Percentiles rank a stretch among this genome's conserved stretches.
phyloP scores from a whole-genome alignment of 1,140 invertebrate genomes.

The Bombus turneri region DNA sequence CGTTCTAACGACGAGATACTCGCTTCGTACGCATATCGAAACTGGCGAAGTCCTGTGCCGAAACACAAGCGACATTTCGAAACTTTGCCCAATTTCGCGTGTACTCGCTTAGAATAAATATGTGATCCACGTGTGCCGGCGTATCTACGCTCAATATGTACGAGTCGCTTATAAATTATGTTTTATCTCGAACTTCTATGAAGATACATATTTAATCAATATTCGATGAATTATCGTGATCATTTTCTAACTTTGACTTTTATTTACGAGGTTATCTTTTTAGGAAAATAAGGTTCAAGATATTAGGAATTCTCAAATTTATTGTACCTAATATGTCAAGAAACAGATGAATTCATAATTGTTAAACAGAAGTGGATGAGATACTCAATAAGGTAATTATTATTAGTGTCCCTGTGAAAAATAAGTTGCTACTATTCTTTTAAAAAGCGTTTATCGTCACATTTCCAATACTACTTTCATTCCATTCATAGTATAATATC shows the following conservation, averaged over 20 bases:
- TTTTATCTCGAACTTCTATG: background rate
- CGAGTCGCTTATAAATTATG: constrained; percentile 11
- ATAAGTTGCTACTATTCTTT: no score
- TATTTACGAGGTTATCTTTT: background rate
- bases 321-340: background rate
- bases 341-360: background rate
- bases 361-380: no score
- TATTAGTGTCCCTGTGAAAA: no score
- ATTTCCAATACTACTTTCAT: no score
- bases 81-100: constrained; percentile 37
- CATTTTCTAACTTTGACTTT: background rate
- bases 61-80: constrained; percentile 26
- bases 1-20: constrained; percentile 50
- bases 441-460: no score
- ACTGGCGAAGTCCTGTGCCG: background rate
- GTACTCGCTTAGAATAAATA: constrained; percentile 32
- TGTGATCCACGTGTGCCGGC: constrained; percentile 7
- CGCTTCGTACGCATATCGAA: constrained; percentile 21
- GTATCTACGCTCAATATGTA: constrained; percentile 5
- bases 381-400: no score
- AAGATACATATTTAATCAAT: background rate
- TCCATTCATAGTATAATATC: no score
- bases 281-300: background rate
- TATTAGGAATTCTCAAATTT: background rate
- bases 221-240: background rate